Conservation (phyloP, 2,797 vertebrate genomes). For the Rousettus madagascariensis region DNA sequence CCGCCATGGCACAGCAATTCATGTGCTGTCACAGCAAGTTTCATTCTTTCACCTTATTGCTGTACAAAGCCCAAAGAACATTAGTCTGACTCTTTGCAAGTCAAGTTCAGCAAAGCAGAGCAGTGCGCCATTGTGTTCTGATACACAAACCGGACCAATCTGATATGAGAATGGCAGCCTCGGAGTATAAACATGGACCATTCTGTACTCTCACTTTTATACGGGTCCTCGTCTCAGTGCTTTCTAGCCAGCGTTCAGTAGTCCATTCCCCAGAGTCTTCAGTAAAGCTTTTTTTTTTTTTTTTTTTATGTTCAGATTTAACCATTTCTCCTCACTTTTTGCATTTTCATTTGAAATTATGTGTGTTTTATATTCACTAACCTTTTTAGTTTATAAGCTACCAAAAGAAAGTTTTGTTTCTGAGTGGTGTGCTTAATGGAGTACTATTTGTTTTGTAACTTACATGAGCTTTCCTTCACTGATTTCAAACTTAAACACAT, state of each 20-base stretch:
- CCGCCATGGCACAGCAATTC: background rate
- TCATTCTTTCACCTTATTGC: background rate
- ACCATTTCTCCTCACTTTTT: background rate
- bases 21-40: background rate
- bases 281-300: background rate
- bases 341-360: background rate
- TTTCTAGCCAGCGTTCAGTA: background rate
- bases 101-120: slow-evolving; percentile 44
- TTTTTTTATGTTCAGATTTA: background rate
- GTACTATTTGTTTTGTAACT: background rate
- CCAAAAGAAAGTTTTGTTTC: background rate
- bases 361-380: background rate
- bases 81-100: background rate
- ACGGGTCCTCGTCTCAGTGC: background rate
- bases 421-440: background rate
- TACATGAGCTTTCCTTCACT: background rate
- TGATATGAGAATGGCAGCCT: background rate
- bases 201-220: background rate
- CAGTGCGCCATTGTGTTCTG: background rate
- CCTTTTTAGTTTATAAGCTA: background rate
- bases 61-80: background rate
- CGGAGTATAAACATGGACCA: background rate
- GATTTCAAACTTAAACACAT: background rate
- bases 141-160: background rate
- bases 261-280: background rate